Percentiles rank a stretch among this genome's conserved stretches.
Evolutionary conservation across 2,797 vertebrate genomes (phyloP).

Genomic region (Botia almorhae): DNA sequence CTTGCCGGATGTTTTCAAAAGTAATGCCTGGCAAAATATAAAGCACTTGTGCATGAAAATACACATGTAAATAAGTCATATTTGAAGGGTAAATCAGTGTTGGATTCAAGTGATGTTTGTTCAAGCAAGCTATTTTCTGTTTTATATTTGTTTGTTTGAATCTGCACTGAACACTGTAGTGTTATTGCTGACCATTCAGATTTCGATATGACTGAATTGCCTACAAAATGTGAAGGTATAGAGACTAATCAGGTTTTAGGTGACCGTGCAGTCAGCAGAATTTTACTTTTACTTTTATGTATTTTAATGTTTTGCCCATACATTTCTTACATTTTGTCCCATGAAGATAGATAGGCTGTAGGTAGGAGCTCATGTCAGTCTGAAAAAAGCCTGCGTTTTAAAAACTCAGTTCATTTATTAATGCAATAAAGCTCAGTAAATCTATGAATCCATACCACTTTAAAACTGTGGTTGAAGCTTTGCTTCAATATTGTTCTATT

Average conservation of each 20-base stretch:
- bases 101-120: constrained; percentile 9
- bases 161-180: background rate
- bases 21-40: constrained; percentile 28
- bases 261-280: background rate
- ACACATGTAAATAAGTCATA: background rate
- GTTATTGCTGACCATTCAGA: constrained; percentile 17
- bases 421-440: constrained; percentile 7
- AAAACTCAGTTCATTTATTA: background rate
- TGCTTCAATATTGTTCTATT: background rate
- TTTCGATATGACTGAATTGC: background rate
- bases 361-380: background rate
- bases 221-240: background rate
- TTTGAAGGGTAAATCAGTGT: constrained; percentile 13
- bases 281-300: constrained; percentile 8
- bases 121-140: background rate
- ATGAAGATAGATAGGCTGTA: background rate
- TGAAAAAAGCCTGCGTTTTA: background rate
- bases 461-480: background rate
- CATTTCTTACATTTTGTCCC: background rate
- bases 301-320: constrained; percentile 1
- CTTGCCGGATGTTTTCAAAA: constrained; percentile 15
- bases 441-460: background rate
- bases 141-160: background rate
- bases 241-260: background rate
- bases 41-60: background rate